Percentiles rank a stretch among this genome's conserved stretches.
These are phyloP conservation scores for Bugula neritina DNA, from an alignment of 2,888 invertebrate species.

Conservation along the genomic window DNA sequence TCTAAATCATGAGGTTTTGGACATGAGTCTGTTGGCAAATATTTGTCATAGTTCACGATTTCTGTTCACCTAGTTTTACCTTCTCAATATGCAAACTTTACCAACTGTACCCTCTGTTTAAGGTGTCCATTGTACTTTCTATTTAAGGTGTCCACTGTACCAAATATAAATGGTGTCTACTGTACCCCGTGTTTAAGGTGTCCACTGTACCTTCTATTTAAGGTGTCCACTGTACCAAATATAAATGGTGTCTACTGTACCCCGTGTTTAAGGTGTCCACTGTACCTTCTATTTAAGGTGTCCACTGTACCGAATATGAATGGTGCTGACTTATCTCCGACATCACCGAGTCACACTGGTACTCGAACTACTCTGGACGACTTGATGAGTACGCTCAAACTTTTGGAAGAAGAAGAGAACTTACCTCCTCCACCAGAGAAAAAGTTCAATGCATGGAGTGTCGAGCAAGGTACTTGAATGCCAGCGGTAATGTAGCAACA, in stretches of 20 bases:
- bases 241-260: too few relatives aligned
- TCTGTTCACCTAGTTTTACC: too few relatives aligned
- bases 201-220: background rate
- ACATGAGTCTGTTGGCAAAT: too few relatives aligned
- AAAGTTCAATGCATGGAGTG: constrained; percentile 1
- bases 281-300: background rate
- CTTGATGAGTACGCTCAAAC: constrained; percentile 48
- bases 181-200: too few relatives aligned
- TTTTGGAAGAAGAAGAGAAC: constrained; percentile 49
- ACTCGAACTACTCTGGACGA: constrained; percentile 46
- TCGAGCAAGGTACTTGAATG: constrained; percentile 4
- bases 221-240: background rate
- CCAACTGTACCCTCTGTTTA: too few relatives aligned
- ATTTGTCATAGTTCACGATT: too few relatives aligned
- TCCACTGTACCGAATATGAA: background rate
- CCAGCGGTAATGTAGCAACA: too few relatives aligned
- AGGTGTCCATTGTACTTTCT: background rate
- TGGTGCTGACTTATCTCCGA: background rate
- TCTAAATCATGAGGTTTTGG: too few relatives aligned
- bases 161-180: background rate
- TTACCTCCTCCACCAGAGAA: constrained; percentile 31
- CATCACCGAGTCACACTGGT: constrained; percentile 28
- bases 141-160: background rate
- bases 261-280: background rate
- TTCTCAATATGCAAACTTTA: too few relatives aligned